Base-by-base conservation (phyloP, 2,113 vertebrate species). In the Phyllostomus hastatus region DNA sequence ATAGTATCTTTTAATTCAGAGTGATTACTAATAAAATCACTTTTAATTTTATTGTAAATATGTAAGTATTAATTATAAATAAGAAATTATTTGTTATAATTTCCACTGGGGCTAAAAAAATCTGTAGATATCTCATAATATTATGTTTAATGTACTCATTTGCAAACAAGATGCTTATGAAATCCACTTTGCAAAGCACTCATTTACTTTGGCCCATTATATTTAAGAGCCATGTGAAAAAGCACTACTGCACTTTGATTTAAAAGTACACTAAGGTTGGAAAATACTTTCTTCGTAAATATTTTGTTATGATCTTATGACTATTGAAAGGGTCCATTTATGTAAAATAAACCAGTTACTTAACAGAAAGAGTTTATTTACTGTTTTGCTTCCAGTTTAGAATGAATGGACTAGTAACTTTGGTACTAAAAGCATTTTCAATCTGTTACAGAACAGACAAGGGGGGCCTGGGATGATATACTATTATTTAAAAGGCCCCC, bases 201-300 rank as follows among this genome's bases (percentile, higher is more conserved):
- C 75, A 84, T 43, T 83, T 52, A 88, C 90, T 46, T 66, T 46
- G 86, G 24, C 17, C 35, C 2, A 17, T 69, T 67, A 20, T 38
- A n/a, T 86, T 88, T 76, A 91, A 91, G 54, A 75, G 35, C 16
- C 15, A 52, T 14, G 3, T 31, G 66, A 38, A 54, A 80, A 88
- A 67, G 15, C 10, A 64, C 31, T 67, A 48, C 5, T 24, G 14
- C 0, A 61, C 2, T 66, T 76, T 48, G 10, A 90, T 38, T 85
- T 59, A 66, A 94, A 75, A 46, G 20, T 35, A 57, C 38, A 43
- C 83, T 43, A 50, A 64, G 1, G 7, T 35, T 79, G 11, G 7
- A 95, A 93, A 90, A 61, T 22, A 91, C 26, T 91, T 83, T 31
- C 54, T 87, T 73, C 8, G 12, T 54, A 88, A 90, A 52, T 88